Evolutionary conservation across 2,888 invertebrate genomes (phyloP).

Genomic region (Watsonalla cultraria): DNA sequence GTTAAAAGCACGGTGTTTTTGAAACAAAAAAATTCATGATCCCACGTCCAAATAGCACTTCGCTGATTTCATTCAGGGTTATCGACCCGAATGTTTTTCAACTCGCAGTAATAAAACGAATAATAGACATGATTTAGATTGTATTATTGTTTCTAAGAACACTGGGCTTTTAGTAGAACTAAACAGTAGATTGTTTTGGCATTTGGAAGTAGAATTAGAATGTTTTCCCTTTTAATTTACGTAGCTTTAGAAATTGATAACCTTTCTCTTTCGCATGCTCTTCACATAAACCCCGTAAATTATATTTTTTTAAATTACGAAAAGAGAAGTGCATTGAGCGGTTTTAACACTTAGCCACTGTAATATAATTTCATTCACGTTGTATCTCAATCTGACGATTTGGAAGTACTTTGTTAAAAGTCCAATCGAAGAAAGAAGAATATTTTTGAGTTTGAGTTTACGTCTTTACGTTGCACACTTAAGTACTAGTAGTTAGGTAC

Average conservation of each 20-base stretch:
- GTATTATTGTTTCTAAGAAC: background rate
- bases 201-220: background rate
- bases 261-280: background rate
- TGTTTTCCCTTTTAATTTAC: background rate
- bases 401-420: too few species aligned
- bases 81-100: background rate
- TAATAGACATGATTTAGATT: background rate
- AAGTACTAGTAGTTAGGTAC: too few species aligned
- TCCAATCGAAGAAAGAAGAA: too few species aligned
- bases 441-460: too few species aligned
- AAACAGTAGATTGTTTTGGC: background rate
- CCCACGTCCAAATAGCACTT: background rate
- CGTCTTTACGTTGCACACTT: too few species aligned
- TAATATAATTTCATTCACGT: too few species aligned
- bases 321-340: too few species aligned
- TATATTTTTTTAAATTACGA: too few species aligned
- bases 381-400: too few species aligned
- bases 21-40: background rate
- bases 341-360: too few species aligned
- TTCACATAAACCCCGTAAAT: background rate
- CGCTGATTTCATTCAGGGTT: background rate
- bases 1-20: background rate
- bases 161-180: background rate
- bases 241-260: background rate
- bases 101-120: background rate